These are phyloP conservation scores for Jacana jacana DNA, from an alignment of 2,113 vertebrate genomes.

Conservation along the genomic window DNA sequence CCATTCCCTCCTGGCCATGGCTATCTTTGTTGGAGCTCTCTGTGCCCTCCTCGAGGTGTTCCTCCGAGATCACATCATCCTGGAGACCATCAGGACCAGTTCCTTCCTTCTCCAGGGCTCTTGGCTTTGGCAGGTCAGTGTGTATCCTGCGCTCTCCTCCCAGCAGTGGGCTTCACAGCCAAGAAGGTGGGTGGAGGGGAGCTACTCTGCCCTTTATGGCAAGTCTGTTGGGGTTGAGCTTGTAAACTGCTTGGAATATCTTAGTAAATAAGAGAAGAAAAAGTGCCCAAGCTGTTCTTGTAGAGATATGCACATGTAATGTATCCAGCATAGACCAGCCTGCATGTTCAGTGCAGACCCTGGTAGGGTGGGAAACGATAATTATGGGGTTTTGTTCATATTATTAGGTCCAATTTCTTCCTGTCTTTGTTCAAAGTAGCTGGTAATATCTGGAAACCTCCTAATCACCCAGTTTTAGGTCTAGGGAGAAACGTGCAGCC, in stretches of 20 bases:
- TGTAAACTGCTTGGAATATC: background rate
- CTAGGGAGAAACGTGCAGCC: background rate
- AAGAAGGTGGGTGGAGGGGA: fast-evolving
- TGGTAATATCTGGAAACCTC: background rate
- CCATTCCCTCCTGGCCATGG: conserved; percentile 82
- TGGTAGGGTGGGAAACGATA: background rate
- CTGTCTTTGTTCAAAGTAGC: background rate
- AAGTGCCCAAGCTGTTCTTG: background rate
- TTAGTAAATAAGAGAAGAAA: background rate
- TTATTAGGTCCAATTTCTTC: background rate
- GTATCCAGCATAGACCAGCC: background rate
- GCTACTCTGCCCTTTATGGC: background rate
- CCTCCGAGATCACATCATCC: conserved; percentile 77
- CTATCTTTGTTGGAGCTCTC: conserved; percentile 77
- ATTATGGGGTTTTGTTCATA: background rate
- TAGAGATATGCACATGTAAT: background rate
- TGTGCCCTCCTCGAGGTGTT: conserved; percentile 82
- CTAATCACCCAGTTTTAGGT: background rate
- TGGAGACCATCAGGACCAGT: conserved; percentile 82
- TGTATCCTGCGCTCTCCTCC: fast-evolving
- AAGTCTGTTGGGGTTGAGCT: background rate
- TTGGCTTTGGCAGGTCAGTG: conserved; percentile 94
- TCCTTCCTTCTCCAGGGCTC: conserved; percentile 87
- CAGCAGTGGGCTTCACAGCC: background rate
- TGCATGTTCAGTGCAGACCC: background rate